Evolutionary conservation across 2,797 vertebrate genomes (phyloP).

Genomic region (Pagetopsis macropterus): DNA sequence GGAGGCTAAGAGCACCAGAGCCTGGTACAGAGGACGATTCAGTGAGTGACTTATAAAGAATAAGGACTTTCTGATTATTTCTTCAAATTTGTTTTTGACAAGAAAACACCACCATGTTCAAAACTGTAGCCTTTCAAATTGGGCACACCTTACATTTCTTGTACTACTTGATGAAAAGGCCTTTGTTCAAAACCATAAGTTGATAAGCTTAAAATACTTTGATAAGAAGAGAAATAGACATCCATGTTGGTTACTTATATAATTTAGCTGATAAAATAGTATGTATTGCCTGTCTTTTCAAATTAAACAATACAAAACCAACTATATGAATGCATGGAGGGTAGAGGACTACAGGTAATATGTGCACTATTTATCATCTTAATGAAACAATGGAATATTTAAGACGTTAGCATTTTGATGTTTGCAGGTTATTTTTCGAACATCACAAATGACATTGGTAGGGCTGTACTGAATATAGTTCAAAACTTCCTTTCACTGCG

Average conservation of each 20-base stretch:
- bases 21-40: constrained; percentile 83
- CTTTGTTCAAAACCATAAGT: too few relatives aligned
- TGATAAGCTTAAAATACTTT: not conserved
- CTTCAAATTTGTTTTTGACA: not conserved
- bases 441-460: too few relatives aligned
- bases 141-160: not conserved
- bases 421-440: not conserved
- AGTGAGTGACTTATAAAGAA: constrained; percentile 81
- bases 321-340: not conserved
- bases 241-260: not conserved
- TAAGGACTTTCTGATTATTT: not conserved
- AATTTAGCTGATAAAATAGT: not conserved
- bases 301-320: not conserved
- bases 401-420: not conserved
- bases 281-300: not conserved
- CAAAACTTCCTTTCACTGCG: too few relatives aligned
- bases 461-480: too few relatives aligned
- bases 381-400: not conserved
- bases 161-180: not conserved
- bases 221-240: not conserved
- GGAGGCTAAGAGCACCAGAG: constrained; percentile 86
- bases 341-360: not conserved
- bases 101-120: not conserved
- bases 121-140: not conserved
- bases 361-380: not conserved